Evolutionary conservation across 2,797 vertebrate species (phyloP).

Genomic region (Carduelis carduelis): DNA sequence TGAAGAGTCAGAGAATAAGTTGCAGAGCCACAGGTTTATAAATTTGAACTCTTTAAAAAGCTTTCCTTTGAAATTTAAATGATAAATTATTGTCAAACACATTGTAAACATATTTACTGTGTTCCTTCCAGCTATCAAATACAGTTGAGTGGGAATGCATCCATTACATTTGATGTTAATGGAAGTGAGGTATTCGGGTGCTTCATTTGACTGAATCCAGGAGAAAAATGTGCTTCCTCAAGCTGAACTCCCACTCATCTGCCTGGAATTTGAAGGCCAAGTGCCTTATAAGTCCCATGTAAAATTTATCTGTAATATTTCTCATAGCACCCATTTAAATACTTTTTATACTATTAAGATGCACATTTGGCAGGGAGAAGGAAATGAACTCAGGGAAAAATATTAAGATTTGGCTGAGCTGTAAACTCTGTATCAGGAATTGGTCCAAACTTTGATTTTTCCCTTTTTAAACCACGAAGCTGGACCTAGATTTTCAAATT

Average conservation of each 20-base stretch:
- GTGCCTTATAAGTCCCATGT: not conserved
- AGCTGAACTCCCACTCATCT: not conserved
- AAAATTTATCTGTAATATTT: not conserved
- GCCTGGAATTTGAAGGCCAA: conserved; percentile 1
- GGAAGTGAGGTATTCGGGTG: not conserved
- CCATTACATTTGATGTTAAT: not conserved
- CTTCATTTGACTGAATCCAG: not conserved
- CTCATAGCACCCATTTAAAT: not conserved
- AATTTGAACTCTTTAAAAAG: not conserved
- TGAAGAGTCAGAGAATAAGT: not conserved
- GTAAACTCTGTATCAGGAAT: not conserved
- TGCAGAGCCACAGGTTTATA: not conserved
- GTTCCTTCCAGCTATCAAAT: not conserved
- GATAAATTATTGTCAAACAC: not conserved
- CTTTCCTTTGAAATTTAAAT: not conserved
- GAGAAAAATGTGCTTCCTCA: not conserved
- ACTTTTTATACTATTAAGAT: not conserved
- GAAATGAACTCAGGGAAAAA: not conserved
- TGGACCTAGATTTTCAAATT: not conserved
- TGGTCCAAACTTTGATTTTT: not conserved
- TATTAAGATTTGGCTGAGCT: not conserved
- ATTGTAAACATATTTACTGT: not conserved
- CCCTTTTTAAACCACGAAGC: not conserved
- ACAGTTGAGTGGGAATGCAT: not conserved
- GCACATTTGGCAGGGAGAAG: not conserved